Evolutionary conservation across 2,113 vertebrate species (phyloP).

Genomic region (Cynocephalus volans): DNA sequence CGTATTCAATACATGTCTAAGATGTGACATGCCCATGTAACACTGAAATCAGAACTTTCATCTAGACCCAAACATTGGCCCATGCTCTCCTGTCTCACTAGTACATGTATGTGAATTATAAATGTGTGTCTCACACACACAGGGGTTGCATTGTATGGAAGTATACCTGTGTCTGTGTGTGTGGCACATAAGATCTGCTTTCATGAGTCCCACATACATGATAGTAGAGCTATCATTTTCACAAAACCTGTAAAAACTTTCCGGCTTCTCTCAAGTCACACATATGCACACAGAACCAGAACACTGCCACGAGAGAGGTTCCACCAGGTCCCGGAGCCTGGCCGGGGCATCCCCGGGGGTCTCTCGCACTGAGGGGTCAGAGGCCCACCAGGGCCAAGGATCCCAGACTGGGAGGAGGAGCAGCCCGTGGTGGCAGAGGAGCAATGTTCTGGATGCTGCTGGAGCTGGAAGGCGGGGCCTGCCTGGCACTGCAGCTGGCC

Average conservation of each 20-base stretch:
- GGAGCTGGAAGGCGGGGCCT: not conserved
- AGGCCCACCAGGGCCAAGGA: not conserved
- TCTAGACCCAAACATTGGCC: not conserved
- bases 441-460: rapidly evolving
- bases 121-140: rapidly evolving
- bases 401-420: not conserved
- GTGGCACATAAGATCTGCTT: rapidly evolving
- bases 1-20: rapidly evolving
- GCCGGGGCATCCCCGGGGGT: not conserved
- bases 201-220: not conserved
- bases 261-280: not conserved
- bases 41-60: not conserved
- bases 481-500: rapidly evolving
- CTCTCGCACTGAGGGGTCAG: too few species aligned
- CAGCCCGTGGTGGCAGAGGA: too few species aligned
- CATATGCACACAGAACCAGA: not conserved
- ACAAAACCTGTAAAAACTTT: rapidly evolving
- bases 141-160: rapidly evolving
- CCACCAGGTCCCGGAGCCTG: not conserved
- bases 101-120: not conserved
- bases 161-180: not conserved
- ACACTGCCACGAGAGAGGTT: not conserved
- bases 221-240: rapidly evolving
- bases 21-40: rapidly evolving
- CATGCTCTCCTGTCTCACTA: rapidly evolving